Evolutionary conservation across 2,888 invertebrate genomes (phyloP).

Genomic region (Halictus ligatus): DNA sequence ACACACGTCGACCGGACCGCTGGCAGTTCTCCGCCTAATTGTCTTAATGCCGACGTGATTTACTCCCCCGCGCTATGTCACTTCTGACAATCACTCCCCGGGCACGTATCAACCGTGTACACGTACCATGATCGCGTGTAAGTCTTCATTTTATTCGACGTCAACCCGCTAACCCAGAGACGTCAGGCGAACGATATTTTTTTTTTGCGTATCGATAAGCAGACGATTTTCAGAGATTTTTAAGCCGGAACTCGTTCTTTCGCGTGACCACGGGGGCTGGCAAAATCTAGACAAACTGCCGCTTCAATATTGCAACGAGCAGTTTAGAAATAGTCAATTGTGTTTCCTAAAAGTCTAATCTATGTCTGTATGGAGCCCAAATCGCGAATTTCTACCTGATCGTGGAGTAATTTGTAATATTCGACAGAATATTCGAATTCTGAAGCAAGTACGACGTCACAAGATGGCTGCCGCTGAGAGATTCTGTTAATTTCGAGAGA

Average conservation of each 20-base stretch:
- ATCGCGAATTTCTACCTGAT: too few species aligned
- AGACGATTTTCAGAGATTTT: not conserved
- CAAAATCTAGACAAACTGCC: too few species aligned
- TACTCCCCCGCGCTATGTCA: slow-evolving; percentile 70
- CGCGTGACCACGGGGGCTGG: too few species aligned
- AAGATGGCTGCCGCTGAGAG: too few species aligned
- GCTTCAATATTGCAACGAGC: too few species aligned
- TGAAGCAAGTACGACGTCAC: too few species aligned
- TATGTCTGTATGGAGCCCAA: too few species aligned
- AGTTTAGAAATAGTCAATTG: too few species aligned
- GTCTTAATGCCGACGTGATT: slow-evolving; percentile 77
- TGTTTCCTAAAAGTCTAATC: too few species aligned
- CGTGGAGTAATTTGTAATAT: too few species aligned
- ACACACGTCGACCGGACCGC: slow-evolving; percentile 46
- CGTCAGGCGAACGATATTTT: slow-evolving; percentile 46
- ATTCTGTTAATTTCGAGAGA: too few species aligned
- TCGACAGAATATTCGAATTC: too few species aligned
- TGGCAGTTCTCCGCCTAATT: slow-evolving; percentile 70
- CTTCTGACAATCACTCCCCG: slow-evolving; percentile 58
- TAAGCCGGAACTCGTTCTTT: not conserved
- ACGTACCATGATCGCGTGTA: slow-evolving; percentile 48
- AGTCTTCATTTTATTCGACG: slow-evolving; percentile 64
- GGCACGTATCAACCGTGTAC: slow-evolving; percentile 47
- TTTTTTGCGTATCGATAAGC: not conserved
- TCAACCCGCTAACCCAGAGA: slow-evolving; percentile 68